Evolutionary conservation across 64 coral and sea anemone species (phyloP).

Genomic region (Montipora sp.): DNA sequence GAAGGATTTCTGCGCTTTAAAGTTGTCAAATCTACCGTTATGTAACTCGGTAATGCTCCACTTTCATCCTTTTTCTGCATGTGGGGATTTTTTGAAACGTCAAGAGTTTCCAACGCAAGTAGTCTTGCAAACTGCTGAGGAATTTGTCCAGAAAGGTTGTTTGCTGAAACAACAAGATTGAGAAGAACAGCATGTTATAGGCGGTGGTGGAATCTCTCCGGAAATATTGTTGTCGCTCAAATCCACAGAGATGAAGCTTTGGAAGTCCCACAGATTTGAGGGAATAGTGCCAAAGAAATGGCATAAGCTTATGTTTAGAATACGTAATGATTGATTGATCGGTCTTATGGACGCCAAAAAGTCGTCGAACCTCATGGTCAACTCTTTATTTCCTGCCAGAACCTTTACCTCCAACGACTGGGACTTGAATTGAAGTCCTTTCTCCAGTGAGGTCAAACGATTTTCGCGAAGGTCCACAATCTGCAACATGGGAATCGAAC

Average conservation of each 20-base stretch:
- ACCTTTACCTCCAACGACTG: slow-evolving; percentile 47
- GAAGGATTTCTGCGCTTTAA: not conserved
- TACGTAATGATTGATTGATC: slow-evolving; percentile 42
- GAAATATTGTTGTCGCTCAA: slow-evolving; percentile 29
- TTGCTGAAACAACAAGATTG: slow-evolving; percentile 36
- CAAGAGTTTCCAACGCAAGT: slow-evolving; percentile 20
- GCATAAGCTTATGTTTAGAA: slow-evolving; percentile 69
- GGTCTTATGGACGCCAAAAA: slow-evolving; percentile 44
- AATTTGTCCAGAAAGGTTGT: slow-evolving; percentile 56
- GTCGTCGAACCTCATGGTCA: slow-evolving; percentile 24
- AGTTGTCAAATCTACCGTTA: slow-evolving; percentile 20
- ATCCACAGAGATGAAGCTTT: slow-evolving; percentile 65
- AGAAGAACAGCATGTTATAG: slow-evolving; percentile 58
- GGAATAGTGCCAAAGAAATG: slow-evolving; percentile 59
- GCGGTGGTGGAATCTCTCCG: slow-evolving; percentile 20
- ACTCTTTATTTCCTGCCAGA: slow-evolving; percentile 37
- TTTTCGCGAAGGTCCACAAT: slow-evolving; percentile 58
- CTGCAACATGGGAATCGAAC: slow-evolving; percentile 12
- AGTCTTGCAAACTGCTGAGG: slow-evolving; percentile 37
- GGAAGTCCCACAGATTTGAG: slow-evolving; percentile 50
- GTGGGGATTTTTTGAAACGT: slow-evolving; percentile 37
- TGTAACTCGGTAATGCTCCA: slow-evolving; percentile 32
- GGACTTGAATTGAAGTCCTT: slow-evolving; percentile 45
- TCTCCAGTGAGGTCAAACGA: slow-evolving; percentile 17
- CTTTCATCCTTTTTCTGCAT: slow-evolving; percentile 16